These are phyloP conservation scores for Dysdera silvatica DNA, from an alignment of 1,140 invertebrate genomes.

Conservation along the genomic window DNA sequence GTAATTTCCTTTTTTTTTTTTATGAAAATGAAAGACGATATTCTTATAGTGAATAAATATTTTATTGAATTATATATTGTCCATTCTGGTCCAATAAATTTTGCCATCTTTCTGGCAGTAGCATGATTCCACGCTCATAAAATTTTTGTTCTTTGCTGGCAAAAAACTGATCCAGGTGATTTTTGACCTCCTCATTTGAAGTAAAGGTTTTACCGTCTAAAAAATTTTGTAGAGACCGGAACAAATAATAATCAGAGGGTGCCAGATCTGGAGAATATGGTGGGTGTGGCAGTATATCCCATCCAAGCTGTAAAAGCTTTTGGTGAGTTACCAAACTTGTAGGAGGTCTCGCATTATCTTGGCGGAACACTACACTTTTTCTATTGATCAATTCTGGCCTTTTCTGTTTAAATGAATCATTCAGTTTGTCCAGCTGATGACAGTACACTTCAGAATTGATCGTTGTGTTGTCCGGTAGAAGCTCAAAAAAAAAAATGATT, in stretches of 20 bases:
- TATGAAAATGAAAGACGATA: background rate
- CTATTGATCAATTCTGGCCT: conserved; percentile 6
- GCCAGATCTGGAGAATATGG: conserved; percentile 32
- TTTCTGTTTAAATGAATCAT: background rate
- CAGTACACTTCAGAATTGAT: background rate
- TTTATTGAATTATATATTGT: background rate
- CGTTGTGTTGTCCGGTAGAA: background rate
- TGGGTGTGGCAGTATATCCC: background rate
- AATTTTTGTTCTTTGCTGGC: background rate
- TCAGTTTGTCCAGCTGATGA: background rate
- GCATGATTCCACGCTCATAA: background rate
- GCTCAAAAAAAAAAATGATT: background rate
- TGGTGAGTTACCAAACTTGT: conserved; percentile 1
- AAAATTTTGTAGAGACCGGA: conserved; percentile 25
- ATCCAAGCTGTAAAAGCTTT: conserved; percentile 7
- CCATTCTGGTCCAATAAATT: background rate
- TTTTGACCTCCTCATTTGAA: background rate
- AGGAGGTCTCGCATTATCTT: background rate
- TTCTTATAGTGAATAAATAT: background rate
- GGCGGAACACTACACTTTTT: background rate
- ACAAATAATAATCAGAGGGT: conserved; percentile 45
- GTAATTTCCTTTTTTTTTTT: background rate
- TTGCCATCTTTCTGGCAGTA: background rate
- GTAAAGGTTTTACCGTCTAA: background rate
- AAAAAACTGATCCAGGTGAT: conserved; percentile 1